phyloP scores from a whole-genome alignment of 2,797 vertebrate genomes.

The Chiloscyllium punctatum region DNA sequence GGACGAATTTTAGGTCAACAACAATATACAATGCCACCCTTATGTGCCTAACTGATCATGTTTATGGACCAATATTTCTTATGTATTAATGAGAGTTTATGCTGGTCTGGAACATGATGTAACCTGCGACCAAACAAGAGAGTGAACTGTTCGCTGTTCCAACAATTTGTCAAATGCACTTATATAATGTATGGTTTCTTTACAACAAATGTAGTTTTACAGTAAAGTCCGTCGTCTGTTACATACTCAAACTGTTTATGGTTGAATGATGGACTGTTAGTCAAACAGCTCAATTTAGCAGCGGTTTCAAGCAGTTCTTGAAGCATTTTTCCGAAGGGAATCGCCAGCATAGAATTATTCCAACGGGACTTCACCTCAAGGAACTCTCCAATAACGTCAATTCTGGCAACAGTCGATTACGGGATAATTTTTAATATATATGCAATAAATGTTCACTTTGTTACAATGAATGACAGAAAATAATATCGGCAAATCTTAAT shows the following conservation, averaged over 20 bases:
- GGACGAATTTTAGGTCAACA: slow-evolving; percentile 51
- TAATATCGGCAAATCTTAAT: slow-evolving; percentile 97
- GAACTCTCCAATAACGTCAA: slow-evolving; percentile 92
- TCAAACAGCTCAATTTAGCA: slow-evolving; percentile 72
- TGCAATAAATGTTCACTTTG: slow-evolving; percentile 99
- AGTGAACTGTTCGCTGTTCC: slow-evolving; percentile 46
- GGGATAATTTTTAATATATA: slow-evolving; percentile 99
- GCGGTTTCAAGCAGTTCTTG: slow-evolving; percentile 72
- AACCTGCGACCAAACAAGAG: slow-evolving; percentile 56
- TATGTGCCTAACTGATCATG: slow-evolving; percentile 82
- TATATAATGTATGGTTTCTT: slow-evolving; percentile 43
- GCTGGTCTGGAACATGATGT: slow-evolving; percentile 69
- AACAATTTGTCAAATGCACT: slow-evolving; percentile 40
- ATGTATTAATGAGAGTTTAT: slow-evolving; percentile 80
- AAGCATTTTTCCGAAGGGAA: slow-evolving; percentile 72
- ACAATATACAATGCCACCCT: slow-evolving; percentile 77
- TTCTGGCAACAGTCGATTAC: slow-evolving; percentile 80
- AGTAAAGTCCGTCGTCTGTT: slow-evolving; percentile 47
- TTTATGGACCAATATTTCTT: slow-evolving; percentile 84
- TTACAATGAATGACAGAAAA: slow-evolving; percentile 99
- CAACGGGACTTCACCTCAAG: slow-evolving; percentile 89
- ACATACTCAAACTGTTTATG: slow-evolving; percentile 56
- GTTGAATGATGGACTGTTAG: slow-evolving; percentile 72
- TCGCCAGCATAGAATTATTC: slow-evolving; percentile 73
- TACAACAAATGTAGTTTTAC: slow-evolving; percentile 32